Evolutionary conservation across 37 sponge, comb jelly and placozoan species (phyloP), one percentile per base, ranked within the genome.

Genomic region (Halichondria panicea): DNA sequence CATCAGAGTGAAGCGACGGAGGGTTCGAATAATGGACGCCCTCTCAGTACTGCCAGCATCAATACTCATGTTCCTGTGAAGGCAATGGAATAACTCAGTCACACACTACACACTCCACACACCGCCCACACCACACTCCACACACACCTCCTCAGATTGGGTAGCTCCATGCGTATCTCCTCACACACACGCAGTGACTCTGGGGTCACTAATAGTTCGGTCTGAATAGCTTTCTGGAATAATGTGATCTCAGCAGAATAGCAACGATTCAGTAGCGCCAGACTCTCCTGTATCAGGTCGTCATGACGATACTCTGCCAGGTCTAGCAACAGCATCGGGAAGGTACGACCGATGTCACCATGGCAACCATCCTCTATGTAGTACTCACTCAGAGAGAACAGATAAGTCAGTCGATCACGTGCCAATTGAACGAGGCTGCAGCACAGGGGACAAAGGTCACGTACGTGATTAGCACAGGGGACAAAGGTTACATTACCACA

Each of bases 151-250:
- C 61, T 32, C 3, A 79, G 69, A 4, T 1, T 22, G 2, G 69
- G 70, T 32, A 68, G 31, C 43, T 57, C 30, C 9, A 56, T 27
- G 7, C 21, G 19, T 0, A 79, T 39, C 32, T 68, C 58, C 28
- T 56, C 34, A 43, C 54, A 68, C 9, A 79, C 69, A 33, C 19
- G 32, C 31, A 0, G 2, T 0, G 77, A 67, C 41, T 75, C 22
- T 3, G 56, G 19, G 46, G 67, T 41, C 4, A 68, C 15, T 21
- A 84, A 63, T n/a, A 84, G 63, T 63, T 84, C 71, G 24, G 72
- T 52, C 65, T 81, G 65, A 40, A 68, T 34, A 24, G 91, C 86
- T 34, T 69, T 85, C 34, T 81, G 30, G 73, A 91, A 86, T n/a
- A 91, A 41, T 18, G 66, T 59, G 6, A 50, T 41, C 30, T 86